Conservation (phyloP, 2,888 invertebrate species). For the Leptodirus hochenwartii region DNA sequence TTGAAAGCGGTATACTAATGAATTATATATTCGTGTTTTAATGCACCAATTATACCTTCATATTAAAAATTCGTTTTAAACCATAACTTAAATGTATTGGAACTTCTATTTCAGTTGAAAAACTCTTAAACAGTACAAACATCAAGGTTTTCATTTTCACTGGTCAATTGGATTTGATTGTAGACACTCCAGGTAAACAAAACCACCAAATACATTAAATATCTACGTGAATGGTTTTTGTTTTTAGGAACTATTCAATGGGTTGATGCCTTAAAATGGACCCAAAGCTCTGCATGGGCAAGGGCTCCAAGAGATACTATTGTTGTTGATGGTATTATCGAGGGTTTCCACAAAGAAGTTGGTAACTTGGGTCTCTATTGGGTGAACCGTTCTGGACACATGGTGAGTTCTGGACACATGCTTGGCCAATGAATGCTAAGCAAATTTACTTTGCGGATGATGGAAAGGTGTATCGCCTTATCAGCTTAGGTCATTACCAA, state of each 20-base stretch:
- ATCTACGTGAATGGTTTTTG: no score
- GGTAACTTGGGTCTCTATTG: conserved; percentile 56
- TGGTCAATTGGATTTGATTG: conserved; percentile 71
- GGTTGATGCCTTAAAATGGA: conserved; percentile 54
- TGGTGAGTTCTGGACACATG: no score
- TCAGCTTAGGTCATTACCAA: no score
- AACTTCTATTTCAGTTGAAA: conserved; percentile 35
- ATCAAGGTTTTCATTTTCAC: conserved; percentile 51
- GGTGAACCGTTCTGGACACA: conserved; percentile 60
- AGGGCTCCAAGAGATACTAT: conserved; percentile 35
- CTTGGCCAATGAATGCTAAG: conserved; percentile 1
- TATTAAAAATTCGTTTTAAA: background rate
- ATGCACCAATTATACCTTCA: background rate
- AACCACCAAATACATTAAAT: no score
- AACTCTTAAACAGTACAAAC: conserved; percentile 43
- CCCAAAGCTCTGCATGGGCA: conserved; percentile 36
- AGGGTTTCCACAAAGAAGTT: conserved; percentile 52
- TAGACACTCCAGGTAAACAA: conserved; percentile 63
- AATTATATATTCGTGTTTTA: conserved; percentile 4
- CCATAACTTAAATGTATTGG: background rate
- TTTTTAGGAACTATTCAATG: conserved; percentile 28
- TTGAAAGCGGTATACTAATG: conserved; percentile 34
- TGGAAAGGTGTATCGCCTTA: no score
- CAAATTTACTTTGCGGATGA: conserved; percentile 7
- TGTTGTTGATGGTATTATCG: conserved; percentile 38